Evolutionary conservation across 2,113 vertebrate genomes (phyloP).

Genomic region (Scartelaos histophorus): DNA sequence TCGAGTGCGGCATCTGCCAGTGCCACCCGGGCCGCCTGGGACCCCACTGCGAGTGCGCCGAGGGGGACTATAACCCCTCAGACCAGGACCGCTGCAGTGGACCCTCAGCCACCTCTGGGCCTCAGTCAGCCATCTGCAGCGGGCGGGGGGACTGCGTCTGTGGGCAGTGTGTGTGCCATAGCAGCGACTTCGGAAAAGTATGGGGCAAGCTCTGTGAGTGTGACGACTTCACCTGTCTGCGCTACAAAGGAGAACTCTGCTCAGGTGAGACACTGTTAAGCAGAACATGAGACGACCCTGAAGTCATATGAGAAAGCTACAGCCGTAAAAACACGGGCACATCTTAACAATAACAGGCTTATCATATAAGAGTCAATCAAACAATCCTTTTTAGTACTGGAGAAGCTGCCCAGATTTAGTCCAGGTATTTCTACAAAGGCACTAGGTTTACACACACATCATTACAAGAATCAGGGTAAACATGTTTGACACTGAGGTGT

Average conservation of each 20-base stretch:
- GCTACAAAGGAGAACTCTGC: conserved; percentile 94
- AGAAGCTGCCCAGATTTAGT: background rate
- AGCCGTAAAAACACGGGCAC: background rate
- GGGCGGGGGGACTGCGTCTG: conserved; percentile 92
- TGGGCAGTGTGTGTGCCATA: conserved; percentile 93
- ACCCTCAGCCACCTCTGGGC: conserved; percentile 32
- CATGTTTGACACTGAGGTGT: background rate
- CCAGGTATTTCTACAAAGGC: background rate
- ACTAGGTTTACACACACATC: background rate
- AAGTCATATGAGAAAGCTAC: background rate
- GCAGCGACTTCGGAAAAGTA: conserved; percentile 90
- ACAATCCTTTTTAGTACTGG: background rate
- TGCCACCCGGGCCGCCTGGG: conserved; percentile 88
- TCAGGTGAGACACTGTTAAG: conserved; percentile 81
- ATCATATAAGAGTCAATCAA: background rate
- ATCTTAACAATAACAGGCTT: background rate
- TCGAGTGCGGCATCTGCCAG: conserved; percentile 91
- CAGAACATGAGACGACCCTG: background rate
- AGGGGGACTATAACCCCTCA: conserved; percentile 84
- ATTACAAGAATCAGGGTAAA: background rate
- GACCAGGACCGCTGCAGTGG: conserved; percentile 90
- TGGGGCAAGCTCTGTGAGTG: conserved; percentile 95
- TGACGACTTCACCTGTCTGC: conserved; percentile 96
- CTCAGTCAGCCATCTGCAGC: conserved; percentile 80
- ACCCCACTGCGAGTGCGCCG: conserved; percentile 89